Evolutionary conservation across 2,113 vertebrate species (phyloP).

Genomic region (Glaucomys volans): DNA sequence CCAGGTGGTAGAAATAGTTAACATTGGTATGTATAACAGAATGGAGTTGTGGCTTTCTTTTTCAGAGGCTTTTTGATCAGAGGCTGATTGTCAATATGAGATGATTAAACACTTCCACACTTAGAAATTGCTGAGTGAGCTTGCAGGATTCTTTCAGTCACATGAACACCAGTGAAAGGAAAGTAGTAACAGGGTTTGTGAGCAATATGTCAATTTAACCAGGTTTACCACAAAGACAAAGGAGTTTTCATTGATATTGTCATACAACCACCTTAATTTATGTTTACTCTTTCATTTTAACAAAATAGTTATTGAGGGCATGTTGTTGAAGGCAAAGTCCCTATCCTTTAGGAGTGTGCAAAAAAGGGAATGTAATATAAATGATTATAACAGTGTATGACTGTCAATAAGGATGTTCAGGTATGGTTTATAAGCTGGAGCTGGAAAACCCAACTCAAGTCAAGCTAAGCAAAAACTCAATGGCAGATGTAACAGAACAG

Average conservation of each 20-base stretch:
- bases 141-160: background rate
- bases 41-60: background rate
- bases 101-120: background rate
- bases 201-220: background rate
- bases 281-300: slow-evolving; percentile 25
- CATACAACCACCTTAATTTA: slow-evolving; percentile 9
- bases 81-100: background rate
- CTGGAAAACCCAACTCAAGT: background rate
- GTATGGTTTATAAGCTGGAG: background rate
- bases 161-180: background rate
- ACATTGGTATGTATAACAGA: background rate
- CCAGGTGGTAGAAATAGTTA: background rate
- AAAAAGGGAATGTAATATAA: background rate
- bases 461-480: background rate
- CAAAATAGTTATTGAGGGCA: background rate
- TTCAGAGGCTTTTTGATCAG: background rate
- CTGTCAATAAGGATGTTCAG: background rate
- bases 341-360: background rate
- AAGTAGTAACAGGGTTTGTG: background rate
- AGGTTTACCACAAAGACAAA: slow-evolving; percentile 9
- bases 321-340: background rate
- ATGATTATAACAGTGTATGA: background rate
- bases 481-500: background rate
- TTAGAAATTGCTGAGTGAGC: background rate
- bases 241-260: background rate